These are phyloP conservation scores for Acrossocheilus wenchowensis DNA, from an alignment of 2,797 vertebrate genomes.

Conservation along the genomic window DNA sequence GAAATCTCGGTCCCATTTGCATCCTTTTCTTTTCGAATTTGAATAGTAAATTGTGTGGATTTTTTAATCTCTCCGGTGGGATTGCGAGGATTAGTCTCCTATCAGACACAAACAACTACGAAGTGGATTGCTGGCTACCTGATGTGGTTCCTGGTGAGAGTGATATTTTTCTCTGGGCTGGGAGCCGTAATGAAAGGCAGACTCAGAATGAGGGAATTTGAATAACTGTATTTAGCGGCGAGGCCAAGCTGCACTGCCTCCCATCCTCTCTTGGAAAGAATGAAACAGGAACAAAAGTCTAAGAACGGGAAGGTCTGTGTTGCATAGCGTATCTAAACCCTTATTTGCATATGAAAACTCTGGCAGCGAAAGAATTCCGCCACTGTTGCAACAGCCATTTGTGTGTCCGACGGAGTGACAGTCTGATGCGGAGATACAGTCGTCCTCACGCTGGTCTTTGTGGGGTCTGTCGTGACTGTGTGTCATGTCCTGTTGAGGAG, in stretches of 20 bases:
- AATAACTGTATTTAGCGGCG: slow-evolving; percentile 77
- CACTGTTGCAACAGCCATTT: slow-evolving; percentile 75
- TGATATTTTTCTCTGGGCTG: slow-evolving; percentile 56
- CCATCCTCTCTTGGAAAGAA: slow-evolving; percentile 72
- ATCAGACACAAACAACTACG: slow-evolving; percentile 21
- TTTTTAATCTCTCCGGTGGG: slow-evolving; percentile 35
- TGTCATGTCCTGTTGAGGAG: slow-evolving; percentile 68
- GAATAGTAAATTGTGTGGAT: slow-evolving; percentile 25
- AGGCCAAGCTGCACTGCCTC: slow-evolving; percentile 71
- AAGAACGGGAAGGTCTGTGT: slow-evolving; percentile 82
- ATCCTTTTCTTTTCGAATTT: slow-evolving; percentile 26
- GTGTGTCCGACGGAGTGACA: slow-evolving; percentile 74
- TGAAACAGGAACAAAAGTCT: slow-evolving; percentile 80
- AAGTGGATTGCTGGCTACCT: slow-evolving; percentile 53
- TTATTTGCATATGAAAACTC: slow-evolving; percentile 86
- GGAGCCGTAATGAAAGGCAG: slow-evolving; percentile 71
- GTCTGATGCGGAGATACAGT: slow-evolving; percentile 69
- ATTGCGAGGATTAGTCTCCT: slow-evolving; percentile 22
- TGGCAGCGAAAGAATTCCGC: slow-evolving; percentile 78
- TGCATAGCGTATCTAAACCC: slow-evolving; percentile 85
- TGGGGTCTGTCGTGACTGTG: slow-evolving; percentile 57
- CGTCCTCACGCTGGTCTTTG: slow-evolving; percentile 66
- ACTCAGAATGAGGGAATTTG: slow-evolving; percentile 69
- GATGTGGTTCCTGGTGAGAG: slow-evolving; percentile 65
- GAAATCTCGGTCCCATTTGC: slow-evolving; percentile 13